These are phyloP conservation scores for Hymenopus coronatus DNA, from an alignment of 2,888 invertebrate genomes.

Conservation along the genomic window DNA sequence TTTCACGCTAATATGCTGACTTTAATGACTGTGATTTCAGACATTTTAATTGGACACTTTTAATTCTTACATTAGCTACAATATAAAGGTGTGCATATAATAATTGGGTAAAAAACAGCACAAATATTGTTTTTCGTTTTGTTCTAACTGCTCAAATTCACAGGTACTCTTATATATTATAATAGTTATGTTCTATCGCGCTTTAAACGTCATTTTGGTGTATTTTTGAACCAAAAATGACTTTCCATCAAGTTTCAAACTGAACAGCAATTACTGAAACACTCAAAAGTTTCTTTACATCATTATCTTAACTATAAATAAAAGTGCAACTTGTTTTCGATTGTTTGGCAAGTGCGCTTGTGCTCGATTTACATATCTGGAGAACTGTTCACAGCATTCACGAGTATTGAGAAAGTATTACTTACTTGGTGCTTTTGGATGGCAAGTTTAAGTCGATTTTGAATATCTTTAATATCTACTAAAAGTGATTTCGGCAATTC, in stretches of 20 bases:
- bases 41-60: too few relatives aligned
- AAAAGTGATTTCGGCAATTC: conserved; percentile 48
- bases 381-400: background rate
- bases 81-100: too few relatives aligned
- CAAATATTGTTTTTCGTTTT: too few relatives aligned
- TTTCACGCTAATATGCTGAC: background rate
- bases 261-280: background rate
- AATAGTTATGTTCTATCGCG: background rate
- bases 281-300: background rate
- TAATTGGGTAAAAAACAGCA: too few relatives aligned
- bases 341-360: conserved; percentile 21
- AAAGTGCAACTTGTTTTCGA: conserved; percentile 1
- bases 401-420: conserved; percentile 1
- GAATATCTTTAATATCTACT: conserved; percentile 59
- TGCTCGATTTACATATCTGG: background rate
- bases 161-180: background rate
- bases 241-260: background rate
- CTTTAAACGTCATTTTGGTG: background rate
- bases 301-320: conserved; percentile 14
- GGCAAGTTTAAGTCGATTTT: conserved; percentile 60
- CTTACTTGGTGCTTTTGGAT: conserved; percentile 63
- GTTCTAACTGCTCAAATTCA: too few relatives aligned
- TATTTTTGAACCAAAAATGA: background rate
- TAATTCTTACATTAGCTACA: too few relatives aligned
- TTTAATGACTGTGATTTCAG: too few relatives aligned